Percentiles rank a stretch among this genome's conserved stretches.
Evolutionary conservation across 2,113 vertebrate genomes (phyloP).

Genomic region (Platycercus adscitus): DNA sequence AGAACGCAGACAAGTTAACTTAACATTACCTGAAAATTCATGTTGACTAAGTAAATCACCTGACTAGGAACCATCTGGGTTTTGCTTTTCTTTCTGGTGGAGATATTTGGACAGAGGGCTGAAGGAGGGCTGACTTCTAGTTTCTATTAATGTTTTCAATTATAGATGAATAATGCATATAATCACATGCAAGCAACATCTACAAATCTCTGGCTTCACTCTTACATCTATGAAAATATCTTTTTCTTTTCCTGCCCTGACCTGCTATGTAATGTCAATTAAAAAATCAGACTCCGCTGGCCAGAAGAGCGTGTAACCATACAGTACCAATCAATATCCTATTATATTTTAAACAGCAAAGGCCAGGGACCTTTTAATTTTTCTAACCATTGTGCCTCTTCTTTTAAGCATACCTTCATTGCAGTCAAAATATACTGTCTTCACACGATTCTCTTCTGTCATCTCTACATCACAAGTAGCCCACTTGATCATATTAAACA

Average conservation of each 20-base stretch:
- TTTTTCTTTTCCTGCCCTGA: neutral
- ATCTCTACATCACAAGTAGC: neutral
- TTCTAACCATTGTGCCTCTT: neutral
- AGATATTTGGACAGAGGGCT: neutral
- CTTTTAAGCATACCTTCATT: neutral
- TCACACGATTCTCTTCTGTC: neutral
- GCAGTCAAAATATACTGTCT: neutral
- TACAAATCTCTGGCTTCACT: neutral
- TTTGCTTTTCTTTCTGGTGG: neutral
- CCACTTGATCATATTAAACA: neutral
- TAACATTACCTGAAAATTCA: neutral
- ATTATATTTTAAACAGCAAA: neutral
- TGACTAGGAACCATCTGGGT: neutral
- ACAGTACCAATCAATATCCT: neutral
- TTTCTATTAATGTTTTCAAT: neutral
- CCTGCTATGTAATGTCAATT: rapidly evolving
- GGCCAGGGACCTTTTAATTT: neutral
- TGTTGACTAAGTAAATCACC: neutral
- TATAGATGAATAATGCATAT: neutral
- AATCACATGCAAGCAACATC: neutral
- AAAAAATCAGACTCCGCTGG: neutral
- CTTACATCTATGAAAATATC: neutral
- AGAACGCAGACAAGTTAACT: neutral
- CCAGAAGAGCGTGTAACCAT: neutral
- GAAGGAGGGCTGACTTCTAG: neutral